These are phyloP conservation scores for Saccostrea glomerata DNA, from an alignment of 1,140 invertebrate species.

Conservation along the genomic window DNA sequence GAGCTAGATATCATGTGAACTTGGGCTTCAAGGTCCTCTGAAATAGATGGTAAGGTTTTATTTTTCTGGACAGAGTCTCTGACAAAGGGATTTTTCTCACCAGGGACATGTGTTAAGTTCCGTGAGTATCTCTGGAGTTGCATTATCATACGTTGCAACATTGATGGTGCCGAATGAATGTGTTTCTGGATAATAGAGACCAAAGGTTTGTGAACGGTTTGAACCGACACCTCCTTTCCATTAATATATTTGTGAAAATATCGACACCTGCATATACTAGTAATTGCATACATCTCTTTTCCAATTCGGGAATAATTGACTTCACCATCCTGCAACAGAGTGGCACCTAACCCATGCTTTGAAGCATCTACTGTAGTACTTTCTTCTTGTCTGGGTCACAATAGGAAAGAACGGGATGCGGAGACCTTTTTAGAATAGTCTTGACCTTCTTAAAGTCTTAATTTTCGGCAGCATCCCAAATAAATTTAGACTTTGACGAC, in stretches of 20 bases:
- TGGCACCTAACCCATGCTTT: constrained; percentile 74
- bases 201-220: constrained; percentile 64
- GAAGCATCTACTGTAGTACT: constrained; percentile 56
- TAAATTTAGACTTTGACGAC: not conserved
- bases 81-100: constrained; percentile 57
- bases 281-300: constrained; percentile 79
- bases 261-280: constrained; percentile 80
- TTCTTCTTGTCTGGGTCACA: constrained; percentile 44
- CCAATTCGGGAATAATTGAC: constrained; percentile 35
- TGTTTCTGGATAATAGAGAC: constrained; percentile 59
- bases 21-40: constrained; percentile 34
- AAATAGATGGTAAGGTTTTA: constrained; percentile 40
- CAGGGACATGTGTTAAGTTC: constrained; percentile 54
- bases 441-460: constrained; percentile 50
- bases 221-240: constrained; percentile 50
- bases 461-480: constrained; percentile 33
- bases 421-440: constrained; percentile 26
- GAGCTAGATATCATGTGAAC: constrained; percentile 34
- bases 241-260: too few relatives aligned
- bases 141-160: too few relatives aligned
- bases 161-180: too few relatives aligned
- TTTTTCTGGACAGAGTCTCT: constrained; percentile 59
- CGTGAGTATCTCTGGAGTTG: constrained; percentile 66
- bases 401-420: constrained; percentile 36
- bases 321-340: constrained; percentile 76